phyloP scores from a whole-genome alignment of 2,888 invertebrate species.

The Tenthredo distinguenda region DNA sequence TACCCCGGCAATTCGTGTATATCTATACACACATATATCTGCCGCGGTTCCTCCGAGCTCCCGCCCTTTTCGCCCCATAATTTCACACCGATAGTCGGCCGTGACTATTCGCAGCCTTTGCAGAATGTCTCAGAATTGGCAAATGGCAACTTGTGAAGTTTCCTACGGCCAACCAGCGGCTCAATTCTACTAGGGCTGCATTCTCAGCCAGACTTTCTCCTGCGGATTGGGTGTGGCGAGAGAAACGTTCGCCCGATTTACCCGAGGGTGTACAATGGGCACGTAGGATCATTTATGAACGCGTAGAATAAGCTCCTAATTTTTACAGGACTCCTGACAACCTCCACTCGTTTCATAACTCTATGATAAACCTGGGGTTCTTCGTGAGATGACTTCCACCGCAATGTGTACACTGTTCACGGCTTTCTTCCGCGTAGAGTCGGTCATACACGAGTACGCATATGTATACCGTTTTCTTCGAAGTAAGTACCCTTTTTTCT shows the following conservation, averaged over 20 bases:
- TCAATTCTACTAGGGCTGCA: not conserved
- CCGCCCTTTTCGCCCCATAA: conserved; percentile 41
- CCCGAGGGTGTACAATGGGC: conserved; percentile 17
- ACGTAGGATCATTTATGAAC: not conserved
- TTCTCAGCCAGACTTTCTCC: conserved; percentile 14
- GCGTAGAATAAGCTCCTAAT: not conserved
- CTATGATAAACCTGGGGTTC: conserved; percentile 13
- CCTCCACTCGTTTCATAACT: conserved; percentile 31
- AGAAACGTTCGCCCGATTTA: not conserved
- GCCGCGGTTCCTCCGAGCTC: conserved; percentile 34
- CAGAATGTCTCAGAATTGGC: not conserved
- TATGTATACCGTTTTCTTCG: not conserved
- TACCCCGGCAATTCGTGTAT: not conserved
- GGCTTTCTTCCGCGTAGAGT: not conserved
- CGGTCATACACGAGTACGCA: not conserved
- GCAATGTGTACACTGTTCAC: not conserved
- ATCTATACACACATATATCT: not conserved
- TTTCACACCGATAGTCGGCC: not conserved
- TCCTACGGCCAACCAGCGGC: conserved; percentile 18
- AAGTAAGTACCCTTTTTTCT: not conserved
- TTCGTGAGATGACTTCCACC: conserved; percentile 32
- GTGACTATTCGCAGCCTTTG: not conserved
- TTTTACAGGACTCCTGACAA: not conserved
- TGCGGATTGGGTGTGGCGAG: conserved; percentile 36
- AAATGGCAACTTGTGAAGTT: not conserved